Conservation (phyloP, 2,888 invertebrate species). For the Spisula solida region DNA sequence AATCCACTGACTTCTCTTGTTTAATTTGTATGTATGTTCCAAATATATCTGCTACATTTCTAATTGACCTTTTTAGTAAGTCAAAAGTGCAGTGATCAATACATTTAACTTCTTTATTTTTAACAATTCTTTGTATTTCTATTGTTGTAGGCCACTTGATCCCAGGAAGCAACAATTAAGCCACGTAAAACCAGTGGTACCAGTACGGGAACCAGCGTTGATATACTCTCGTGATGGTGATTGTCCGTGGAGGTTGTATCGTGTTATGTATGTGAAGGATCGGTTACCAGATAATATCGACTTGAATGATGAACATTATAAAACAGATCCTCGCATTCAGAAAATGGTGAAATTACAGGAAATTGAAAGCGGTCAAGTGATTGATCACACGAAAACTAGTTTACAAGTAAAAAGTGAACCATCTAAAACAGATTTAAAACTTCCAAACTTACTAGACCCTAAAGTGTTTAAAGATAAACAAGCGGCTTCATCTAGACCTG, state of each 20-base stretch:
- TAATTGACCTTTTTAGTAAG: too few species aligned
- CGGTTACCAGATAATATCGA: constrained; percentile 76
- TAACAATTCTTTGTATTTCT: not conserved
- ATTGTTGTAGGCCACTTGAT: constrained; percentile 58
- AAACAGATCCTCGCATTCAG: constrained; percentile 81
- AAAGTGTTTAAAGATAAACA: constrained; percentile 63
- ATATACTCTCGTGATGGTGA: constrained; percentile 74
- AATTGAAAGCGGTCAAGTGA: constrained; percentile 67
- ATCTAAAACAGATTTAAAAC: constrained; percentile 41
- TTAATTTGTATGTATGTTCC: too few species aligned
- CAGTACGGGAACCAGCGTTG: constrained; percentile 66
- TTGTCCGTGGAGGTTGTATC: constrained; percentile 69
- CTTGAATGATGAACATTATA: constrained; percentile 74
- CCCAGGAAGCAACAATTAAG: constrained; percentile 41
- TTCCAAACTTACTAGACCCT: constrained; percentile 58
- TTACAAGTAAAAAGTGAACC: constrained; percentile 51
- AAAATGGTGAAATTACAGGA: constrained; percentile 74
- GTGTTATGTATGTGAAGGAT: constrained; percentile 67
- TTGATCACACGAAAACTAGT: constrained; percentile 64
- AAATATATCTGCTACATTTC: too few species aligned
- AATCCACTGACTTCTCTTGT: too few species aligned
- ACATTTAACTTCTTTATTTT: too few species aligned
- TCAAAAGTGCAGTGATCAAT: too few species aligned
- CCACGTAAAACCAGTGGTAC: constrained; percentile 35
- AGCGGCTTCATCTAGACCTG: constrained; percentile 52